Percentiles rank a stretch among this genome's conserved stretches.
These are phyloP conservation scores for Corynorhinus townsendii DNA, from an alignment of 2,113 vertebrate genomes.

Conservation along the genomic window DNA sequence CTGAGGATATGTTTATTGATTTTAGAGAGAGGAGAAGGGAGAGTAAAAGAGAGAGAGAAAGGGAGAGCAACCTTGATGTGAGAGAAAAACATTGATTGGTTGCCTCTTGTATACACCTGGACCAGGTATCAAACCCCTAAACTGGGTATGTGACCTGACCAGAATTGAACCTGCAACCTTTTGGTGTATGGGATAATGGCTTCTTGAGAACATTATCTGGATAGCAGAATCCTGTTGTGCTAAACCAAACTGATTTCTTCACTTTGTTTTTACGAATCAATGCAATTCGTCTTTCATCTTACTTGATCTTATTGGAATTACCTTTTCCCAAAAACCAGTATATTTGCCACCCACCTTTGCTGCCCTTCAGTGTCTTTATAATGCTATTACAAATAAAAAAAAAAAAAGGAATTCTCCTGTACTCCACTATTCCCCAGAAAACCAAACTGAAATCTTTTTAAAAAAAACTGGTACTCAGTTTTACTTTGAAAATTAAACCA, in stretches of 20 bases:
- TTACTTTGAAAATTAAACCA: constrained; percentile 11
- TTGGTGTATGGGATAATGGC: no score
- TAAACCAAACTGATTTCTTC: background rate
- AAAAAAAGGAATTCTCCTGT: background rate
- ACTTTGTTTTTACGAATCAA: background rate
- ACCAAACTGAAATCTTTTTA: background rate
- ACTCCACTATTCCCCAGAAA: background rate
- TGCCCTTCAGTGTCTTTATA: background rate
- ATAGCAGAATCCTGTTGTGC: background rate
- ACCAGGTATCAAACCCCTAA: no score
- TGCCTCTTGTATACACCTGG: no score
- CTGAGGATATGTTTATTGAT: no score
- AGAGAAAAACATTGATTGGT: no score
- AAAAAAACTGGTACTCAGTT: no score
- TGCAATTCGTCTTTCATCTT: background rate
- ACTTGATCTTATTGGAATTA: background rate
- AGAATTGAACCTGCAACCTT: no score
- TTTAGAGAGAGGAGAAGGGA: no score
- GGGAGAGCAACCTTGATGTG: no score
- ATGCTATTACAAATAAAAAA: background rate
- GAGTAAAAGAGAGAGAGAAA: no score
- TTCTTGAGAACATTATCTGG: background rate
- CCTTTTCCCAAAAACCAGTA: background rate
- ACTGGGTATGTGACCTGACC: no score
- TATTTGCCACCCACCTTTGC: background rate